These are phyloP conservation scores for Eupeodes latifasciatus DNA, from an alignment of 2,888 invertebrate species.

Conservation along the genomic window DNA sequence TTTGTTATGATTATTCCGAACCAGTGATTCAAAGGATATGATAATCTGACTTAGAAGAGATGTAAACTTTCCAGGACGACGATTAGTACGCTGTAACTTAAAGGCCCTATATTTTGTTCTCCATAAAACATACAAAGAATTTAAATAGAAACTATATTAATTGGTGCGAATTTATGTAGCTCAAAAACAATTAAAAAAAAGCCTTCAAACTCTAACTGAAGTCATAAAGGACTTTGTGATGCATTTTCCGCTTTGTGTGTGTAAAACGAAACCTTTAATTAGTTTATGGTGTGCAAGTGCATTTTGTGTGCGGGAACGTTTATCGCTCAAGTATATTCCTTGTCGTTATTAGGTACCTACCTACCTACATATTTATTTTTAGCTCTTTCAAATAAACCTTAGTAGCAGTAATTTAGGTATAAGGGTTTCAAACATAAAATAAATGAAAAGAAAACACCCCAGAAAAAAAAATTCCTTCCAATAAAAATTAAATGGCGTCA, in stretches of 20 bases:
- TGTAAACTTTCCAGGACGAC: too few relatives aligned
- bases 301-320: constrained; percentile 8
- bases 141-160: too few relatives aligned
- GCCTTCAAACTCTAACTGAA: background rate
- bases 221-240: constrained; percentile 1
- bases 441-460: constrained; percentile 22
- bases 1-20: too few relatives aligned
- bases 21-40: too few relatives aligned
- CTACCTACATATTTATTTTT: background rate
- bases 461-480: constrained; percentile 21
- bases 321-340: constrained; percentile 50
- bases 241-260: background rate
- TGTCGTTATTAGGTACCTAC: background rate
- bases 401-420: constrained; percentile 54
- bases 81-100: too few relatives aligned
- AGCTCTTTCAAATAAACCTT: constrained; percentile 60
- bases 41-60: too few relatives aligned
- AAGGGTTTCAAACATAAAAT: constrained; percentile 7
- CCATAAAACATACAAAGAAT: too few relatives aligned
- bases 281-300: constrained; percentile 50
- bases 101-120: too few relatives aligned
- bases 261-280: constrained; percentile 47
- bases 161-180: background rate
- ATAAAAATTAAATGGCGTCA: constrained; percentile 68
- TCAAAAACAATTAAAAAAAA: background rate